Conservation (phyloP, 2,113 vertebrate species). For the human (Homo sapiens) region GRCh38 chr2:154828501-154829000, state of each 20-base stretch:
- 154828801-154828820: not conserved
- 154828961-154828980: not conserved
- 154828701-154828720: not conserved
- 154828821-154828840: not conserved
- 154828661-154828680: fast-evolving
- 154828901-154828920: not conserved
- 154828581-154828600: not conserved
- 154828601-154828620: not conserved
- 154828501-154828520: not conserved
- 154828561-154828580: not conserved
- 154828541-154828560: not conserved
- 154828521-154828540: not conserved
- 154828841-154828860: constrained; percentile 4
- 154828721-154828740: not conserved
- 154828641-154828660: not conserved
- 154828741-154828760: not conserved
- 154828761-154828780: not conserved
- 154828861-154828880: not conserved
- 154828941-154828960: not conserved
- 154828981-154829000: not conserved
- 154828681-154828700: not conserved
- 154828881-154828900: not conserved
- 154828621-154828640: not conserved
- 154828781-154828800: not conserved
- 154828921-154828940: not conserved